A percentile compares a stretch with the other conserved stretches of the same genome.
Evolutionary conservation across 2,888 invertebrate genomes (phyloP).

Genomic region (Hydrotaea diabolus): DNA sequence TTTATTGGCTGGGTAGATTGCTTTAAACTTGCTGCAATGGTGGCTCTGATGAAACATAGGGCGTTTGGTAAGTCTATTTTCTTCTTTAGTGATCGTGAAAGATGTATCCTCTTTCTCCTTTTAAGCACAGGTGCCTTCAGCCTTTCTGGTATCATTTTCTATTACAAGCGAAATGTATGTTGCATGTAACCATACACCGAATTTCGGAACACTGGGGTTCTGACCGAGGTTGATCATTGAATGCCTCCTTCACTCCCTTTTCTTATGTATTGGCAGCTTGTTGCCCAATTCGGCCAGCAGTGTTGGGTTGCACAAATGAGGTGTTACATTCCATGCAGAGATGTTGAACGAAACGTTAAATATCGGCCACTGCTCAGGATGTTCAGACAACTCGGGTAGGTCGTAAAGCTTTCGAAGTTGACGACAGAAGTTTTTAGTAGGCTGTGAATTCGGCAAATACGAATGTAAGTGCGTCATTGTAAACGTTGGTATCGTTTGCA

Average conservation of each 20-base stretch:
- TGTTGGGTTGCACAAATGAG: no score
- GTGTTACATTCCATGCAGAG: constrained; percentile 58
- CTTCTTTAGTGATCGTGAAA: constrained; percentile 25
- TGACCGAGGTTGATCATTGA: constrained; percentile 35
- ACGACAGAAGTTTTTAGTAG: not conserved
- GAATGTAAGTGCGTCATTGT: constrained; percentile 15
- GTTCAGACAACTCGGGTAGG: no score
- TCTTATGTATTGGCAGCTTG: constrained; percentile 30
- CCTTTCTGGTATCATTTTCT: constrained; percentile 32
- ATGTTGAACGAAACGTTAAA: constrained; percentile 63
- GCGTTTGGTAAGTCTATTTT: constrained; percentile 19
- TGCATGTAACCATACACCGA: no score
- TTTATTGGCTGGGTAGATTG: no score
- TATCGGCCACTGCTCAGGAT: constrained; percentile 69
- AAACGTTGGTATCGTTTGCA: constrained; percentile 6
- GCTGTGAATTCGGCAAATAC: no score
- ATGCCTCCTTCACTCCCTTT: constrained; percentile 47
- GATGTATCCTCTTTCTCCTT: constrained; percentile 43
- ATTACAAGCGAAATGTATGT: constrained; percentile 44
- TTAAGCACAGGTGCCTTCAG: not conserved
- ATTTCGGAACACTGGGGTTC: no score
- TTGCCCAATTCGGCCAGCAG: constrained; percentile 60
- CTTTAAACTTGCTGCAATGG: constrained; percentile 41
- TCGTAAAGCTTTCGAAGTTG: constrained; percentile 63
- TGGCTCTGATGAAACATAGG: constrained; percentile 31